phyloP scores from a whole-genome alignment of 2,113 vertebrate species.

The Riparia riparia region DNA sequence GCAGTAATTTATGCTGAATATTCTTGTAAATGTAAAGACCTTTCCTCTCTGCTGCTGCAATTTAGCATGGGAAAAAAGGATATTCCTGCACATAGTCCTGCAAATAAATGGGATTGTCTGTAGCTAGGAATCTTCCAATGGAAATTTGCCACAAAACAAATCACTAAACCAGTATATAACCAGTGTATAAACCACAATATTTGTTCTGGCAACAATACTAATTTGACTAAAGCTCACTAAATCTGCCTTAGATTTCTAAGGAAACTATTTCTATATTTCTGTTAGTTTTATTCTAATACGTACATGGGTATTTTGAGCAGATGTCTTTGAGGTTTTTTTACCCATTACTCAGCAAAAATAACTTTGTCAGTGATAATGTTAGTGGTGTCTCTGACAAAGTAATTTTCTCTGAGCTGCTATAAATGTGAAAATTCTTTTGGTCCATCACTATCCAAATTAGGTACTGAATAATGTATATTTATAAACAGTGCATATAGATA shows the following conservation, averaged over 20 bases:
- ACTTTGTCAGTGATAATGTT: background rate
- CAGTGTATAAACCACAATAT: background rate
- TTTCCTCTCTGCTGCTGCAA: background rate
- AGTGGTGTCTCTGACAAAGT: background rate
- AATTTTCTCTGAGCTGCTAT: background rate
- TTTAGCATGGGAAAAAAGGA: background rate
- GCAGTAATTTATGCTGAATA: background rate
- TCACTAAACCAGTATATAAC: background rate
- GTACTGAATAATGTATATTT: background rate
- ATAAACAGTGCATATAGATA: background rate
- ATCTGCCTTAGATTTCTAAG: slow-evolving; percentile 7
- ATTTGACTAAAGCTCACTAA: background rate
- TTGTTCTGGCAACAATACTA: background rate
- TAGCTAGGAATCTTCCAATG: background rate
- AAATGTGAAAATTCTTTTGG: background rate
- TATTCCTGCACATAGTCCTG: background rate
- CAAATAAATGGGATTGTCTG: background rate
- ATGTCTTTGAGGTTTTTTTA: background rate
- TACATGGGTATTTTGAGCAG: background rate
- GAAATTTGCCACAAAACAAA: background rate
- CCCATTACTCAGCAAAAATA: background rate
- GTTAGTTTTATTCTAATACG: background rate
- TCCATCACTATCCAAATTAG: background rate
- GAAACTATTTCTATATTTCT: background rate
- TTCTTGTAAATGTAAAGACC: background rate